Conservation (phyloP, 2,797 vertebrate species). For the Falco naumanni region DNA sequence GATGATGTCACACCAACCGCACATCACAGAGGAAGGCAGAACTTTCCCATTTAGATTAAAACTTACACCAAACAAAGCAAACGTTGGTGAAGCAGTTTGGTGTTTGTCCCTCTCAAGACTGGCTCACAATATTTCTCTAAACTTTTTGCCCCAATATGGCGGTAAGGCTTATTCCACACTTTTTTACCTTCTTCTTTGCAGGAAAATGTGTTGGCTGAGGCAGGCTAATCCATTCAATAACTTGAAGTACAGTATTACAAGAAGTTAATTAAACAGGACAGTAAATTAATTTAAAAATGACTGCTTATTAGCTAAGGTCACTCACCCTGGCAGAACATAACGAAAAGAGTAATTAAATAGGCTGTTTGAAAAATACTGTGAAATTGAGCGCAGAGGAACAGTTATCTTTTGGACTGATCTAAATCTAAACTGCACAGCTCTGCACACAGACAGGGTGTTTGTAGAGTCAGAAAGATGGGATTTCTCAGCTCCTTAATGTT, state of each 20-base stretch:
- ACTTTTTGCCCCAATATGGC: not conserved
- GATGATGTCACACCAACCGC: not conserved
- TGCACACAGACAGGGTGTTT: not conserved
- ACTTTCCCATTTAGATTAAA: constrained; percentile 55
- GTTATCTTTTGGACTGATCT: constrained; percentile 18
- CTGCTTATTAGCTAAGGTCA: constrained; percentile 23
- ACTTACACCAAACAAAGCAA: constrained; percentile 37
- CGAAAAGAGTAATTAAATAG: constrained; percentile 20
- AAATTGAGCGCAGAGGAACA: not conserved
- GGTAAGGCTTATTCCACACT: not conserved
- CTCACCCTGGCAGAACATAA: not conserved
- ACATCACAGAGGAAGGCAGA: constrained; percentile 47
- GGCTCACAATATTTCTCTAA: not conserved
- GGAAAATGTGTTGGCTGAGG: not conserved
- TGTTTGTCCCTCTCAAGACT: constrained; percentile 13
- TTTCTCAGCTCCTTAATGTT: not conserved
- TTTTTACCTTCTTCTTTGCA: not conserved
- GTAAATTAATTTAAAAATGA: not conserved
- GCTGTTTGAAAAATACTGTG: not conserved
- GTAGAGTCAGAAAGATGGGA: not conserved
- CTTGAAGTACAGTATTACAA: not conserved
- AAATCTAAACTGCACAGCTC: not conserved
- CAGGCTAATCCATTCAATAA: not conserved
- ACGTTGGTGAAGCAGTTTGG: not conserved
- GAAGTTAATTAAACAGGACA: not conserved